Conservation (phyloP, 2,113 vertebrate genomes). For the Hucho hucho region DNA sequence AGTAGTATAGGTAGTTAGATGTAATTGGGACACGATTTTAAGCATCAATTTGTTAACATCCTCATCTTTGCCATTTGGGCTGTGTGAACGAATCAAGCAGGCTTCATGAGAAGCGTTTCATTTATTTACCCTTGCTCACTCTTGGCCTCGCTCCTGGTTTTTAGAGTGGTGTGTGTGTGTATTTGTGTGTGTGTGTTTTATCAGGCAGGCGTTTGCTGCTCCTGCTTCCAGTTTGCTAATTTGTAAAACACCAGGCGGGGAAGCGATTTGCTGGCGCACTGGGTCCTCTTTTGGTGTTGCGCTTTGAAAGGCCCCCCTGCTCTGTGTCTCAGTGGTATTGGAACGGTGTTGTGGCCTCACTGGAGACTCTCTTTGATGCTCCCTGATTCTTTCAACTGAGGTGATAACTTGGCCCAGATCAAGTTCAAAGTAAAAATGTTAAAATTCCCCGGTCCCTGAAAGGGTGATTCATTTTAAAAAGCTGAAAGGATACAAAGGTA, state of each 20-base stretch:
- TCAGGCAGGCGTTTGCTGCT: not conserved
- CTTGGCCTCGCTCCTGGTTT: constrained; percentile 27
- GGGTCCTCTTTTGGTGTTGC: not conserved
- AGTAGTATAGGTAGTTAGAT: constrained; percentile 2
- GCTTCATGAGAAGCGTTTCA: constrained; percentile 8
- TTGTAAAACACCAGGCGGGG: constrained; percentile 4
- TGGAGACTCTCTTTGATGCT: no score
- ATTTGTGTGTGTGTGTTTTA: not conserved
- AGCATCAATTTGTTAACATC: not conserved
- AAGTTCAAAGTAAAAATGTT: no score
- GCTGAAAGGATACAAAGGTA: no score
- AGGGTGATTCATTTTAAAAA: no score
- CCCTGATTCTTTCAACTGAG: no score
- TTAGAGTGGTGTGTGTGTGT: not conserved
- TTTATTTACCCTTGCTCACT: constrained; percentile 35
- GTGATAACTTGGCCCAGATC: no score
- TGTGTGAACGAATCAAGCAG: not conserved
- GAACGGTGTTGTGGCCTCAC: not conserved
- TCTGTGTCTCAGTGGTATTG: not conserved
- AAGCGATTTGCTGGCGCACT: not conserved
- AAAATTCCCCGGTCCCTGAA: no score
- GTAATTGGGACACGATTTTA: not conserved
- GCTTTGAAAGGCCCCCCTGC: not conserved
- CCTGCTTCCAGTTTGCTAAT: constrained; percentile 25
- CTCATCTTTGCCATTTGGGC: not conserved